phyloP scores from a whole-genome alignment of 2,797 vertebrate species.

The Coranthus polyacanthus region DNA sequence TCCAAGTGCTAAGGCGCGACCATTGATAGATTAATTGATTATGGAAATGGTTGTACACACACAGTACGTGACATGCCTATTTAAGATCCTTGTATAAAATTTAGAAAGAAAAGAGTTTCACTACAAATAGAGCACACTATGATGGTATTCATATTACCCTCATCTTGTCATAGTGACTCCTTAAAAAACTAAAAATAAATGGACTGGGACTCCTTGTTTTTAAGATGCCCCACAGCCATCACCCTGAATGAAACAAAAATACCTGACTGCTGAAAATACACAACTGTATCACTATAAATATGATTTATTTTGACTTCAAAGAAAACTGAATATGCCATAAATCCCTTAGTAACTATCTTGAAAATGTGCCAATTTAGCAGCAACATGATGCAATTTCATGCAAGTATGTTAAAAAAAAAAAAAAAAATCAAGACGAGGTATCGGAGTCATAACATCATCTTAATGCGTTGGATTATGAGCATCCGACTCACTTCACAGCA shows the following conservation, averaged over 20 bases:
- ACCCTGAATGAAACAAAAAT: constrained; percentile 1
- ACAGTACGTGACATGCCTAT: constrained; percentile 48
- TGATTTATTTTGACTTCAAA: constrained; percentile 21
- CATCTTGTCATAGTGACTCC: constrained; percentile 33
- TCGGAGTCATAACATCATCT: constrained; percentile 14
- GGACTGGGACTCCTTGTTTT: too few relatives aligned
- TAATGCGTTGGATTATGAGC: constrained; percentile 28
- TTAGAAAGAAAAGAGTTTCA: constrained; percentile 18
- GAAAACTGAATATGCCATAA: not conserved
- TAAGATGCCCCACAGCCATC: too few relatives aligned
- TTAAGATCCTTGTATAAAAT: constrained; percentile 17
- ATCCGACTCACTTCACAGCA: not conserved
- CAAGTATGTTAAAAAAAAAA: constrained; percentile 27
- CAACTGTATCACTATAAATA: constrained; percentile 13
- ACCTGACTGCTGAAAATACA: constrained; percentile 12
- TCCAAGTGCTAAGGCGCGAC: constrained; percentile 10
- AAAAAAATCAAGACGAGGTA: too few relatives aligned
- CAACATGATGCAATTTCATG: constrained; percentile 47
- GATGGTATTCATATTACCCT: constrained; percentile 26
- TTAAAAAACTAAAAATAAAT: constrained; percentile 1
- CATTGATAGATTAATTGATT: constrained; percentile 55
- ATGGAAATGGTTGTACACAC: constrained; percentile 36
- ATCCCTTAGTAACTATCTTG: not conserved
- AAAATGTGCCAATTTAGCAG: constrained; percentile 28
- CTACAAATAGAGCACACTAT: constrained; percentile 24